Evolutionary conservation across 2,113 vertebrate genomes (phyloP).

Genomic region (Aphyosemion australe): DNA sequence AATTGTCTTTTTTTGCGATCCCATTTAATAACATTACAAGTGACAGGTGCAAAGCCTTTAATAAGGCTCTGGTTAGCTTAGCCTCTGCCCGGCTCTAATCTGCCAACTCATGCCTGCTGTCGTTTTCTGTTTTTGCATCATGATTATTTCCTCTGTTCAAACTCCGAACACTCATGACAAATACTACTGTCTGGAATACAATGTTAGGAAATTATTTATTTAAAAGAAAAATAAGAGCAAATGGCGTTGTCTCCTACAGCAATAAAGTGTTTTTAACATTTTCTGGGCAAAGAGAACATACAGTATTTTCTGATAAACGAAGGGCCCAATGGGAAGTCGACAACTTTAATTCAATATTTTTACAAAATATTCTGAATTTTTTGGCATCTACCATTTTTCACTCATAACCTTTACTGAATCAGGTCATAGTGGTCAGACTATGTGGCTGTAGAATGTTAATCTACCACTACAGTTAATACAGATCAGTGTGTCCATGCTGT

Average conservation of each 20-base stretch:
- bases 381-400: too few relatives aligned
- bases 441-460: too few relatives aligned
- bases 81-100: slow-evolving; percentile 54
- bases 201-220: slow-evolving; percentile 21
- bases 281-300: not conserved
- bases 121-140: slow-evolving; percentile 22
- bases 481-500: not conserved
- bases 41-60: slow-evolving; percentile 78
- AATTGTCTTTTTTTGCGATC: slow-evolving; percentile 66
- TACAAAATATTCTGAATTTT: too few relatives aligned
- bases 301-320: not conserved
- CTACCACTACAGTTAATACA: too few relatives aligned
- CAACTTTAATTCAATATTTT: not conserved
- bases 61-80: slow-evolving; percentile 66
- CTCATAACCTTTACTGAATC: not conserved
- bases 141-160: slow-evolving; percentile 31
- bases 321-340: not conserved
- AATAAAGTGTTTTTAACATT: slow-evolving; percentile 1
- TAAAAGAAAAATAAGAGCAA: not conserved
- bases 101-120: slow-evolving; percentile 57
- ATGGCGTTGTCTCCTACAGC: not conserved
- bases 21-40: slow-evolving; percentile 74
- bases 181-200: slow-evolving; percentile 41
- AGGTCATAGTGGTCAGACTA: not conserved
- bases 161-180: slow-evolving; percentile 45